Evolutionary conservation across 2,113 vertebrate species (phyloP).

Genomic region (Crotalus horridus): DNA sequence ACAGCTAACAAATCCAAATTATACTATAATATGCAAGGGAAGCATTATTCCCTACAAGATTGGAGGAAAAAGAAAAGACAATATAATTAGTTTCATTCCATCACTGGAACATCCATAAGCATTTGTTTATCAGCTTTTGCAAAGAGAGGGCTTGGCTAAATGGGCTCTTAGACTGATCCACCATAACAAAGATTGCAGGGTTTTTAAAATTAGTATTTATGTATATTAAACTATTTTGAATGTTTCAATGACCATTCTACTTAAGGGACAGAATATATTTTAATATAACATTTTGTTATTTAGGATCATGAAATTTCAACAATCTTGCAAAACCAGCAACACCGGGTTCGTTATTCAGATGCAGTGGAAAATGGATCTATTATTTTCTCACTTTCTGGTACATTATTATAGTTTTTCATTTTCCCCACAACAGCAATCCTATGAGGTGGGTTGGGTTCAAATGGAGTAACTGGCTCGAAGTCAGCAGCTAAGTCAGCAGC

Average conservation of each 20-base stretch:
- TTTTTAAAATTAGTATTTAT: background rate
- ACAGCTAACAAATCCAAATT: background rate
- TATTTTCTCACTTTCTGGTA: slow-evolving; percentile 90
- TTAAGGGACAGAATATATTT: slow-evolving; percentile 7
- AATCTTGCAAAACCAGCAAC: slow-evolving; percentile 74
- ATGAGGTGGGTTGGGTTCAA: background rate
- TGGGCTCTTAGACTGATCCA: background rate
- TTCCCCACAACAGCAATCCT: background rate
- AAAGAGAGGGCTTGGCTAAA: background rate
- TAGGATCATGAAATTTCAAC: slow-evolving; percentile 76
- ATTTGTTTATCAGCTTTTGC: background rate
- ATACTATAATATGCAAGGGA: background rate
- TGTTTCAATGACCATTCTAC: background rate
- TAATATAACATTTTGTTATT: slow-evolving; percentile 54
- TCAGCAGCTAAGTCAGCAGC: background rate
- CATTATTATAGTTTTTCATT: slow-evolving; percentile 22
- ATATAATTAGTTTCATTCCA: background rate
- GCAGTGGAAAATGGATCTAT: slow-evolving; percentile 76
- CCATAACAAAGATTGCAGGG: background rate
- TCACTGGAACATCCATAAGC: background rate
- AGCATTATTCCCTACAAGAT: background rate
- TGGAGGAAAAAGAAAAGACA: background rate
- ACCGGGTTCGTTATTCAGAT: slow-evolving; percentile 83
- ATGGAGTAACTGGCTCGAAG: background rate
- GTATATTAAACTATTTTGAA: background rate